These are phyloP conservation scores for Dicrurus megarhynchus DNA, from an alignment of 2,113 vertebrate genomes.

Conservation along the genomic window DNA sequence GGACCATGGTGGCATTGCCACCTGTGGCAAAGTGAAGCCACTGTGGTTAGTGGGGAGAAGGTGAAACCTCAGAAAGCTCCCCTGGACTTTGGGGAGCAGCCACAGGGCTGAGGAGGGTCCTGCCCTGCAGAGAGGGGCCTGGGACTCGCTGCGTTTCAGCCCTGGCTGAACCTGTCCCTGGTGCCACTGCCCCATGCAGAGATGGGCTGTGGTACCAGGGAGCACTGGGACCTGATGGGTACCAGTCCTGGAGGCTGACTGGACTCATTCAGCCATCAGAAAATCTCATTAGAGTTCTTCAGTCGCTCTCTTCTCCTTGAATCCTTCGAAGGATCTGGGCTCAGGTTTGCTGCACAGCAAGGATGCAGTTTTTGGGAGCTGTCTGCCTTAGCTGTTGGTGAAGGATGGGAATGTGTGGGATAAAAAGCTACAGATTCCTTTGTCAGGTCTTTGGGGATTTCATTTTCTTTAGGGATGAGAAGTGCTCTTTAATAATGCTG, in stretches of 20 bases:
- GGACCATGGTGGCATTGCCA: background rate
- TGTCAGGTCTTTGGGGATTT: background rate
- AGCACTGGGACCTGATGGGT: background rate
- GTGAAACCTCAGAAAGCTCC: background rate
- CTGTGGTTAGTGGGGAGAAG: background rate
- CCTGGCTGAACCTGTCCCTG: background rate
- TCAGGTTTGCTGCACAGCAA: background rate
- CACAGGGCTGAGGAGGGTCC: background rate
- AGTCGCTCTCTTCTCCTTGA: background rate
- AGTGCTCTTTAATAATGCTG: background rate
- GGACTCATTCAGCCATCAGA: fast-evolving
- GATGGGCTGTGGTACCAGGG: background rate
- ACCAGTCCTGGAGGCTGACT: background rate
- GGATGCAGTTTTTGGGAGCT: background rate
- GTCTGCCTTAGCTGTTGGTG: background rate
- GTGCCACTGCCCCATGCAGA: fast-evolving
- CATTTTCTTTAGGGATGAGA: background rate
- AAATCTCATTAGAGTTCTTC: background rate
- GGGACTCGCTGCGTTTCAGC: fast-evolving
- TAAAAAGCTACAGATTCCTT: background rate
- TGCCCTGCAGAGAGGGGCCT: fast-evolving
- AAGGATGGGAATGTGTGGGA: background rate
- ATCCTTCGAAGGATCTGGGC: background rate
- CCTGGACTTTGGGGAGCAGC: background rate
- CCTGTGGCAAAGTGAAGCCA: fast-evolving